phyloP scores from a whole-genome alignment of 2,113 vertebrate genomes.

The Marmota flaviventris region DNA sequence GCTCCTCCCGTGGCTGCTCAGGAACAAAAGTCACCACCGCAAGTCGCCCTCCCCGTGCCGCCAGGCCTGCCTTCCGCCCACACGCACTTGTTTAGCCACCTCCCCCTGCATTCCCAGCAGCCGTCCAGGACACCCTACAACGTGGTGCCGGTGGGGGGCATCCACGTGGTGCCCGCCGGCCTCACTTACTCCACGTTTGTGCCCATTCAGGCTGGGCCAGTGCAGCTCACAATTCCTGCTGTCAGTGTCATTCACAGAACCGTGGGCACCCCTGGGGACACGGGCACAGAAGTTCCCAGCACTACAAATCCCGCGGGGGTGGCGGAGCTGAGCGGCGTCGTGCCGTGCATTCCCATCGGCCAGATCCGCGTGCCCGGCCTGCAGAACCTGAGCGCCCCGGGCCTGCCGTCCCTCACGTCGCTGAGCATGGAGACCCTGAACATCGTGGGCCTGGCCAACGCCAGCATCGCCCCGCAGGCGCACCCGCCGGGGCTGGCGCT shows the following conservation, averaged over 20 bases:
- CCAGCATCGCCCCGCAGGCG: conserved; percentile 89
- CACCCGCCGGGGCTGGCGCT: conserved; percentile 92
- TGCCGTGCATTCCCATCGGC: conserved; percentile 95
- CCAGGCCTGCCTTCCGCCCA: conserved; percentile 80
- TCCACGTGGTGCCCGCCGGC: conserved; percentile 95
- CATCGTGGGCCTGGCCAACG: conserved; percentile 92
- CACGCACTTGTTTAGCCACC: conserved; percentile 96
- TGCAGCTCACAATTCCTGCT: conserved; percentile 96
- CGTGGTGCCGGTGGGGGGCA: conserved; percentile 95
- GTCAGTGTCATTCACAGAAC: conserved; percentile 95
- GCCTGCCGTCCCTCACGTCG: conserved; percentile 88
- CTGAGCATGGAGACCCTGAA: conserved; percentile 93
- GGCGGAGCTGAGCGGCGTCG: conserved; percentile 90
- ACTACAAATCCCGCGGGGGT: conserved; percentile 84
- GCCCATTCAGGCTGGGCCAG: conserved; percentile 93
- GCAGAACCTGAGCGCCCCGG: conserved; percentile 87
- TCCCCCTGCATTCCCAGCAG: conserved; percentile 96
- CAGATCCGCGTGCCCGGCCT: conserved; percentile 91
- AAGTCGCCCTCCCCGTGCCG: conserved; percentile 75
- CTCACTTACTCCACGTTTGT: conserved; percentile 97
- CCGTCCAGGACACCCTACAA: conserved; percentile 92
- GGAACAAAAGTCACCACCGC: conserved; percentile 82
- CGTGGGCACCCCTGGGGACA: conserved; percentile 81
- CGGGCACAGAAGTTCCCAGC: conserved; percentile 30
- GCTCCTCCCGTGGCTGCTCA: conserved; percentile 61